Base-by-base conservation (phyloP, 2,113 vertebrate species). In the Nansenia antarctica region DNA sequence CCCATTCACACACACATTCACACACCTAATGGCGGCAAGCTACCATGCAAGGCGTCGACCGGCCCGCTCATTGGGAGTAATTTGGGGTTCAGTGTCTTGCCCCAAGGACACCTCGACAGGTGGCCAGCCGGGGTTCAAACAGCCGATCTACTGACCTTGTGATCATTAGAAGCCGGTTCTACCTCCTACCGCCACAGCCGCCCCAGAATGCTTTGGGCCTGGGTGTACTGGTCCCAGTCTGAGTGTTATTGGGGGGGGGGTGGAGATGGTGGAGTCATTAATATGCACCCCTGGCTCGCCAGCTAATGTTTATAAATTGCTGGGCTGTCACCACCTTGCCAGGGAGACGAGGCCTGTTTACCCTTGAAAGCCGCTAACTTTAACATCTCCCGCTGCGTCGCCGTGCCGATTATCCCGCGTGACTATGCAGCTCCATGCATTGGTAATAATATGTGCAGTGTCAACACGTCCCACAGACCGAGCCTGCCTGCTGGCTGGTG, bases 391-490 rank as follows among this genome's bases (percentile, higher is more conserved):
- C 69, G 45, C 85, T 85, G 85, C 78, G 58, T 53, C 71, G 70
- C 74, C 39, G 61, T 78, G 79, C 70, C 84, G 76, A 91, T 93
- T 92, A 93, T 93, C 91, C 90, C 75, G 77, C 65, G 84, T 88
- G 84, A 90, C 89, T 91, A 92, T 93, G 90, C 92, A 89, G 89
- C 71, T 75, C 84, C 92, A 91, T 89, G 91, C 87, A 78, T 86
- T 83, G 80, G 83, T 85, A 85, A 85, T 89, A 88, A 88, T 85
- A 87, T 87, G 81, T 70, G 18, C 83, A 84, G 88, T 90, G 90
- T 92, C 91, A 92, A 92, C 90, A 93, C 66, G 78, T 84, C 87
- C 79, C 69, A 77, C 67, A 64, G 83, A 76, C 72, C 22, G 79
- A 84, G 81, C 82, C 78, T 29, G 81, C 82, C 78, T 29, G 57